A percentile compares a stretch with the other conserved stretches of the same genome.
These are phyloP conservation scores for Drosophila nasuta DNA, from an alignment of 1,140 invertebrate species.

Conservation along the genomic window DNA sequence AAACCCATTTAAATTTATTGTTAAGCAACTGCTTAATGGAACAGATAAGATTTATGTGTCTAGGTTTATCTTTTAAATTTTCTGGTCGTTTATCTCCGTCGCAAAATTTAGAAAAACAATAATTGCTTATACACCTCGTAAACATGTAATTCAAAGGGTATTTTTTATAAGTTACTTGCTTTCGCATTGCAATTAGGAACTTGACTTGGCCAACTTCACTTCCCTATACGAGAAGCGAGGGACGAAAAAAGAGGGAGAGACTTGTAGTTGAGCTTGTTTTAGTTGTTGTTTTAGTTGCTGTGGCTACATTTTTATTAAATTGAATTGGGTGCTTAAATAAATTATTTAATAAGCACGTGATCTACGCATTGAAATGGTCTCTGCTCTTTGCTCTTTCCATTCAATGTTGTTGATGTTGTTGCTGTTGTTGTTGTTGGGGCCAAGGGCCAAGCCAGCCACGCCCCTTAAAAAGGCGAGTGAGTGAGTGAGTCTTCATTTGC, in stretches of 20 bases:
- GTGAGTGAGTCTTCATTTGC: slow-evolving; percentile 77
- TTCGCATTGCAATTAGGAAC: slow-evolving; percentile 65
- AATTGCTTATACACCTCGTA: not conserved
- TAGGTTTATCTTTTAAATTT: no score
- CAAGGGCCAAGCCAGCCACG: slow-evolving; percentile 72
- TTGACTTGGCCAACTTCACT: slow-evolving; percentile 50
- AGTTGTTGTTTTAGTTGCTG: slow-evolving; percentile 45
- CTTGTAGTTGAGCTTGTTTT: slow-evolving; percentile 16
- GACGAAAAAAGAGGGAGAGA: no score
- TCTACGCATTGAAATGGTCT: slow-evolving; percentile 60
- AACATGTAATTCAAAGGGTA: slow-evolving; percentile 8
- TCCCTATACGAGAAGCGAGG: no score
- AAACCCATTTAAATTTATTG: no score
- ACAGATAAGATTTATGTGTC: no score
- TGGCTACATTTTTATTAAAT: slow-evolving; percentile 79
- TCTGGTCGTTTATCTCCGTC: no score
- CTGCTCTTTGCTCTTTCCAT: slow-evolving; percentile 11
- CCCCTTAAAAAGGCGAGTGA: slow-evolving; percentile 32
- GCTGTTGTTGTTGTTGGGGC: slow-evolving; percentile 58
- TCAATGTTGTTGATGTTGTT: slow-evolving; percentile 6
- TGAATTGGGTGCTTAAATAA: slow-evolving; percentile 83
- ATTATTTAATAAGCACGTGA: slow-evolving; percentile 84
- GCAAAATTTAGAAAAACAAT: not conserved
- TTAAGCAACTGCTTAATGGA: no score
- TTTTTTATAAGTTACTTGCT: not conserved